These are phyloP conservation scores for Danio tinwini DNA, from an alignment of 2,797 vertebrate species.

Conservation along the genomic window DNA sequence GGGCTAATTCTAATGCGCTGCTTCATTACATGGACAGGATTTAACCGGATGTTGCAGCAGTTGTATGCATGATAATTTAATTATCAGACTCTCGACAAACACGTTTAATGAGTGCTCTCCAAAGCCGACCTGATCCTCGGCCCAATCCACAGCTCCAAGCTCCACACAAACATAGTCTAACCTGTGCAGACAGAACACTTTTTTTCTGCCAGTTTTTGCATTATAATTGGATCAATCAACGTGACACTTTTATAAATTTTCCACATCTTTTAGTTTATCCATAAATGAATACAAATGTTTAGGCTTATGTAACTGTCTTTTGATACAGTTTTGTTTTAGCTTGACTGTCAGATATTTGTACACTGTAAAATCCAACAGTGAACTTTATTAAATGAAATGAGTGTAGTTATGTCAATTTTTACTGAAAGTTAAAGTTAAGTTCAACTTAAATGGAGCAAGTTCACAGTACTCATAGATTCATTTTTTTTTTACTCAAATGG, in stretches of 20 bases:
- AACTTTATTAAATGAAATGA: no score
- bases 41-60: conserved; percentile 3
- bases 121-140: conserved; percentile 78
- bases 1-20: neutral
- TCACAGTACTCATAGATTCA: no score
- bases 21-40: neutral
- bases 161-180: conserved; percentile 17
- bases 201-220: neutral
- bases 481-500: no score
- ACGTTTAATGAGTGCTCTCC: conserved; percentile 75
- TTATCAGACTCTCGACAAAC: conserved; percentile 71
- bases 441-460: no score
- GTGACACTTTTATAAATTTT: neutral
- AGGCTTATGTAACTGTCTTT: neutral
- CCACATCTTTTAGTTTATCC: neutral
- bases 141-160: conserved; percentile 65
- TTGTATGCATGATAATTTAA: conserved; percentile 78
- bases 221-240: conserved; percentile 11
- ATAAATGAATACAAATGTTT: neutral
- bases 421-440: no score
- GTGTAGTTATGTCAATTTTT: no score
- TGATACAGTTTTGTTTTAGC: no score
- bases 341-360: no score
- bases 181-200: conserved; percentile 13
- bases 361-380: no score